Evolutionary conservation across 2,888 invertebrate genomes (phyloP).

Genomic region (Cynaeus angustus): DNA sequence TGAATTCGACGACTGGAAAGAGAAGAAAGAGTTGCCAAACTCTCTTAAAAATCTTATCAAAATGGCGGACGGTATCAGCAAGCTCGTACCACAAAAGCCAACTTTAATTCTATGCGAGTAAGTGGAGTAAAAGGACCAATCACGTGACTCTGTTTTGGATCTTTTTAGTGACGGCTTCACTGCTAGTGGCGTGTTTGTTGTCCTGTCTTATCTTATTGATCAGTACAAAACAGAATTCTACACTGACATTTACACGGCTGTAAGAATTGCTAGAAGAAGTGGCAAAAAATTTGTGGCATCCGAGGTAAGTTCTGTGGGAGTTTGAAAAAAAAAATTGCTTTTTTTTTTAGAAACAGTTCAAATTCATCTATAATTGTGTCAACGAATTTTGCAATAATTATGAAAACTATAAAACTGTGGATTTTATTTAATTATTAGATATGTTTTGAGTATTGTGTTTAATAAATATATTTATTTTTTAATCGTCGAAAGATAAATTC

Average conservation of each 20-base stretch:
- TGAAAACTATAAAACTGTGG: too few species aligned
- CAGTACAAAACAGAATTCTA: slow-evolving; percentile 1
- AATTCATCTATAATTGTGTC: too few species aligned
- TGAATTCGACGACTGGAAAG: background rate
- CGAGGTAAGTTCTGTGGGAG: background rate
- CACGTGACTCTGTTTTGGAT: background rate
- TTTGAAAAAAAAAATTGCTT: too few species aligned
- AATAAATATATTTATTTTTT: too few species aligned
- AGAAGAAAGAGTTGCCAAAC: background rate
- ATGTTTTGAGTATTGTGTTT: too few species aligned
- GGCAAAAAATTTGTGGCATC: background rate
- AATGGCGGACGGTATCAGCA: background rate
- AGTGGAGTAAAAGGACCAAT: too few species aligned
- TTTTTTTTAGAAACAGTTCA: too few species aligned
- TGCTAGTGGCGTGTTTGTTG: slow-evolving; percentile 9
- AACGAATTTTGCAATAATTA: too few species aligned
- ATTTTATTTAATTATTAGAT: too few species aligned
- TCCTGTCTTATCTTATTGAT: background rate
- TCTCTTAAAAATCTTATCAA: background rate
- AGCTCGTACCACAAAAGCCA: background rate
- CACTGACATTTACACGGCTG: slow-evolving; percentile 2
- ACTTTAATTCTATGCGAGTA: slow-evolving; percentile 9
- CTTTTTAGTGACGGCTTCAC: slow-evolving; percentile 5
- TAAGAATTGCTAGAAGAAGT: slow-evolving; percentile 12
- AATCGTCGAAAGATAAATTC: too few species aligned